Conservation (phyloP, 2,888 invertebrate genomes). For the Mythimna pallens region DNA sequence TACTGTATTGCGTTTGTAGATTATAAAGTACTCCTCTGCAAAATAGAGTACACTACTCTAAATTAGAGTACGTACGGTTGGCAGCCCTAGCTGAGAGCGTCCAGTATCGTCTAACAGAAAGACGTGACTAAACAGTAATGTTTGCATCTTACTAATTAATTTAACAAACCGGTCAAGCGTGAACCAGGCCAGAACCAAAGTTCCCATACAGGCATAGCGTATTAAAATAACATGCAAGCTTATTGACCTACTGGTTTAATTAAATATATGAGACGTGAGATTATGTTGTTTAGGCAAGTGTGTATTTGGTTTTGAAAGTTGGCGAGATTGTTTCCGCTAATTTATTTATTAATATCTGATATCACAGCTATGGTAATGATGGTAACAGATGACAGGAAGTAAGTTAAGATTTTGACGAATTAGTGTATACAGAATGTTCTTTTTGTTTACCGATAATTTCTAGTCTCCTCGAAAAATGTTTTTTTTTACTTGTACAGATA, state of each 20-base stretch:
- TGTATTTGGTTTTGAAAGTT: neutral
- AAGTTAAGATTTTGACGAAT: neutral
- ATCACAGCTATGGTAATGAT: neutral
- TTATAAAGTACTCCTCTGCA: no score
- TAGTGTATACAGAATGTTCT: no score
- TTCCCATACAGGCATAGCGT: constrained; percentile 55
- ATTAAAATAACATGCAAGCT: constrained; percentile 42
- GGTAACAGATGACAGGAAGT: neutral
- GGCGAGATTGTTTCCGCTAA: neutral
- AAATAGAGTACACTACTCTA: no score
- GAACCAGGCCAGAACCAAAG: constrained; percentile 47
- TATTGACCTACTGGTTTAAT: constrained; percentile 53
- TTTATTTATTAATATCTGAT: neutral
- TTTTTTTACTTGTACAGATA: no score
- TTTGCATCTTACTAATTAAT: constrained; percentile 66
- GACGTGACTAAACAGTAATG: constrained; percentile 66
- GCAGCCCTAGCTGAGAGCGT: constrained; percentile 11
- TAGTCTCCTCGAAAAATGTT: no score
- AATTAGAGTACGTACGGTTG: no score
- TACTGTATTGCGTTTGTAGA: no score
- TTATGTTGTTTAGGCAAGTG: constrained; percentile 14
- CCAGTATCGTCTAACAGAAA: constrained; percentile 44
- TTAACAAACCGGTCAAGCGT: constrained; percentile 64
- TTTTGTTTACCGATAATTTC: no score
- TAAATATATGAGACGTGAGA: constrained; percentile 28